Evolutionary conservation across 1,140 invertebrate genomes (phyloP), one percentile per base, ranked within the genome.

Genomic region (Coenobita brevimanus): DNA sequence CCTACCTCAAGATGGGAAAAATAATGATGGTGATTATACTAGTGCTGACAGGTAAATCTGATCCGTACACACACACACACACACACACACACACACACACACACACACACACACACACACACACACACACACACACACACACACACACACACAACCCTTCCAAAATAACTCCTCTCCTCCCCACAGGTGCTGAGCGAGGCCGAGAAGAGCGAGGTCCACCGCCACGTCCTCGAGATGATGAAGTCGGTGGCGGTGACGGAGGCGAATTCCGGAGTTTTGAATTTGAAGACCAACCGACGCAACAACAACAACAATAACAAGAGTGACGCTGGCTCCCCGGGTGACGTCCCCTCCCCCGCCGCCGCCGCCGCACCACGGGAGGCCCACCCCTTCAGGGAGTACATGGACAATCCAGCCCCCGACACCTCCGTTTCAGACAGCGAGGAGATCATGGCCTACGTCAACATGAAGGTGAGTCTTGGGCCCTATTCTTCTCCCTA

Each of bases 201-300:
- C 13, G 90, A 90, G 80, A 90, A 90, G 80, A 64, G 62, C 2
- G 90, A 90, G 80, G 90, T 90, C 21, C 90, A 90, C 73, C 82
- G 90, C 24, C 90, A 89, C 57, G 90, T 90, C 13, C 83, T 90
- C 71, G 90, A 90, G 78, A 90, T 90, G 90, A 90, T 90, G 90
- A 90, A 90, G 73, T 84, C 88, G 17, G 90, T 90, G 43, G 81
- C 90, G 1, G 89, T 90, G 36, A 90, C 90, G 46, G 90, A 90
- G 54, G 90, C 90, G 46, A 90, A 90, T 76, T 78, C 88, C 1
- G 88, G 90, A 33, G 90, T 90, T 8, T 84, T 90, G 69, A 90
- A 90, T 80, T 73, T 90, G n/a, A 90, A 89, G 78, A 90, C 88
- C 13, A 43, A 83, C 69, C 81, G 36, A 57, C 17, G 38, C 41